A percentile compares a stretch with the other conserved stretches of the same genome.
These are phyloP conservation scores for Paramuricea clavata DNA, from an alignment of 92 coral and sea anemone genomes.

Conservation along the genomic window DNA sequence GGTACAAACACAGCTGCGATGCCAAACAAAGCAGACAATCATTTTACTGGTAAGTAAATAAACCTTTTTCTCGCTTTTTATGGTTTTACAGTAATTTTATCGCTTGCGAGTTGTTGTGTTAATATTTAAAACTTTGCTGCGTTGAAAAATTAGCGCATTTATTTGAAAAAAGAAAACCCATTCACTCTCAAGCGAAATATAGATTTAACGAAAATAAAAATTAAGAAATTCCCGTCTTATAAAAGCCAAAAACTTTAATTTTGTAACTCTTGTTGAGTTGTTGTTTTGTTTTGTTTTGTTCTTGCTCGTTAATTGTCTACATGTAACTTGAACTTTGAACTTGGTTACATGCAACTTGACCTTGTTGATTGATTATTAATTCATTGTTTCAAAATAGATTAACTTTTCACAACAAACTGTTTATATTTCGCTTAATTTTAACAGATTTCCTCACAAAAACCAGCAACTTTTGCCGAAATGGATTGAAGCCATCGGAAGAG, in stretches of 20 bases:
- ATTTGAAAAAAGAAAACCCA: too few relatives aligned
- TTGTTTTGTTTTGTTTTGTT: too few relatives aligned
- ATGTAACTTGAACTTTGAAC: too few relatives aligned
- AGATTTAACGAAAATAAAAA: too few relatives aligned
- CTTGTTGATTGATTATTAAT: background rate
- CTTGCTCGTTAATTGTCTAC: background rate
- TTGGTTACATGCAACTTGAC: background rate
- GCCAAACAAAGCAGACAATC: background rate
- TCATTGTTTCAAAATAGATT: background rate
- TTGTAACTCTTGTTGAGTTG: too few relatives aligned
- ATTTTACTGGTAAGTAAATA: constrained; percentile 4
- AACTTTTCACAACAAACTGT: background rate
- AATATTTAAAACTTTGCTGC: too few relatives aligned
- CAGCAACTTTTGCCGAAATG: background rate
- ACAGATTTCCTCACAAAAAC: constrained; percentile 31
- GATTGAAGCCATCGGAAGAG: constrained; percentile 9
- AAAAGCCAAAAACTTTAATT: too few relatives aligned
- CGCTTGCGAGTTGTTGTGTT: background rate
- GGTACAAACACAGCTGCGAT: background rate
- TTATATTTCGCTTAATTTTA: background rate
- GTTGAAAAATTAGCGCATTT: too few relatives aligned
- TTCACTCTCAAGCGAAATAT: too few relatives aligned
- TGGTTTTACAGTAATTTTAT: too few relatives aligned
- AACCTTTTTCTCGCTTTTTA: too few relatives aligned
- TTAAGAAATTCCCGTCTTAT: too few relatives aligned